Evolutionary conservation across 64 coral and sea anemone species (phyloP), one percentile per base, ranked within the genome.

Genomic region (Dendronephthya gigantea): DNA sequence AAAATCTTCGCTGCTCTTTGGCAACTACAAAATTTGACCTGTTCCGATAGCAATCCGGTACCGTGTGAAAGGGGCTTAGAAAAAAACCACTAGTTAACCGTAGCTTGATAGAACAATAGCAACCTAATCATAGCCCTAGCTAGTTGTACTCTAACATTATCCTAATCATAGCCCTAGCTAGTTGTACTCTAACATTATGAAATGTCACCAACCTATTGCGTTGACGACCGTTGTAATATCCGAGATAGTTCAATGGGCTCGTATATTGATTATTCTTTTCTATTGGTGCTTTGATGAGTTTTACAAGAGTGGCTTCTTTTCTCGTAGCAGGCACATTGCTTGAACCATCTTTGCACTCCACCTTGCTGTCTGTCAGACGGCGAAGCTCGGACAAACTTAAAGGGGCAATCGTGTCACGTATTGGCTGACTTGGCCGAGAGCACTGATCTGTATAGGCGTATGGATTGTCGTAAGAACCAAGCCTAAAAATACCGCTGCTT

Each of bases 211-310:
- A 45, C 41, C 41, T 45, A 45, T 45, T 62, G 55, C 72, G 72
- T 14, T 34, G 72, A 35, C 72, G 72, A 79, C 72, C 72, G 36
- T 12, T 79, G 72, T 79, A 79, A 35, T 79, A 79, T 15, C 72
- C 72, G 28, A 79, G 72, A 79, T 79, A 79, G 72, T 79, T 79
- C 0, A 79, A 33, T 19, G 72, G 72, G 72, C 72, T 79, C 36
- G 72, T 79, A 79, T 79, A 79, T 34, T 10, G 6, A 17, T 79
- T 9, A 2, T 29, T 79, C 36, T 19, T 39, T 79, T 79, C 55
- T 62, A 19, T 62, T 62, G 55, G 55, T 13, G 55, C 19, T n/a
- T 62, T 62, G 6, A 62, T n/a, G 1, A 62, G 19, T 23, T 62
- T 62, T 62, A 62, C 55, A 1, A 62, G 19, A 23, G 55, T 62